phyloP scores from a whole-genome alignment of 2,888 invertebrate species.

The Chrysolina oricalcia region DNA sequence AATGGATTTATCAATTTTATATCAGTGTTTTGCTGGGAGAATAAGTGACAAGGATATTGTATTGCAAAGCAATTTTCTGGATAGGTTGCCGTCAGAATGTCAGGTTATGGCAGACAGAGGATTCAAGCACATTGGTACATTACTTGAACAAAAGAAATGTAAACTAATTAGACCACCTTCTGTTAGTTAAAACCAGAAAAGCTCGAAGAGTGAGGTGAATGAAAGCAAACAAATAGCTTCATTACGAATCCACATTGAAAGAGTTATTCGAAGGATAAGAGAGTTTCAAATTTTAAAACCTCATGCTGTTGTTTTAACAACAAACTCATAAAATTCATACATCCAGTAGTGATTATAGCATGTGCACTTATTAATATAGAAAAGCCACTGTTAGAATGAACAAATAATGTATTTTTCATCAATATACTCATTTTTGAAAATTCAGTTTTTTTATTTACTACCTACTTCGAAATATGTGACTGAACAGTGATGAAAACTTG shows the following conservation, averaged over 20 bases:
- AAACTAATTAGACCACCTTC: slow-evolving; percentile 47
- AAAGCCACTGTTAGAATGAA: slow-evolving; percentile 5
- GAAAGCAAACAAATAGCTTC: slow-evolving; percentile 53
- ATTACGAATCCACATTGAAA: slow-evolving; percentile 58
- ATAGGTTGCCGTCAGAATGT: slow-evolving; percentile 39
- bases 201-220: too few relatives aligned
- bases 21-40: slow-evolving; percentile 58
- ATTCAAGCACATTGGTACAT: background rate
- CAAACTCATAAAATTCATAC: slow-evolving; percentile 14
- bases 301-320: slow-evolving; percentile 47
- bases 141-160: slow-evolving; percentile 27
- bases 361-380: slow-evolving; percentile 8
- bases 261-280: slow-evolving; percentile 55
- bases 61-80: slow-evolving; percentile 50
- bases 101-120: slow-evolving; percentile 53
- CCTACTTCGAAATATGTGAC: too few relatives aligned
- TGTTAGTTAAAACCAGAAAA: too few relatives aligned
- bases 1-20: slow-evolving; percentile 57
- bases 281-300: slow-evolving; percentile 50
- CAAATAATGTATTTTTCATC: background rate
- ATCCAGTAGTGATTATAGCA: slow-evolving; percentile 2
- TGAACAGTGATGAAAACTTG: too few relatives aligned
- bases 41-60: too few relatives aligned
- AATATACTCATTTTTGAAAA: background rate
- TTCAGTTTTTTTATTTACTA: too few relatives aligned